These are phyloP conservation scores for Elmis aenea DNA, from an alignment of 2,888 invertebrate species.

Conservation along the genomic window DNA sequence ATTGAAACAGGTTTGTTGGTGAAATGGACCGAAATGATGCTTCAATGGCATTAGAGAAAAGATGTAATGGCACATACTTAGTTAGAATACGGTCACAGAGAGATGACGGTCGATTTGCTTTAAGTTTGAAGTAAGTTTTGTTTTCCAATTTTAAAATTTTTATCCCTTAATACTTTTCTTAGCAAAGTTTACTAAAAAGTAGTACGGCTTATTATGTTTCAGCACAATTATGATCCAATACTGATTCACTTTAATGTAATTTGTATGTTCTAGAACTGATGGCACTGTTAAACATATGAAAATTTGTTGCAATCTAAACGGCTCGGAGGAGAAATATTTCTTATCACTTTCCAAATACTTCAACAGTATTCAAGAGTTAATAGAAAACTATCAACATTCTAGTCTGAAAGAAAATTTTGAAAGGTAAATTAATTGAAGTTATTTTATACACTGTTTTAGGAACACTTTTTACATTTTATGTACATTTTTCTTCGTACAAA, in stretches of 20 bases:
- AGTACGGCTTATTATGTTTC: too few species aligned
- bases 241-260: conserved; percentile 7
- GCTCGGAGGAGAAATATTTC: conserved; percentile 66
- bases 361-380: conserved; percentile 84
- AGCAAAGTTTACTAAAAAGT: too few species aligned
- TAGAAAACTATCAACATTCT: conserved; percentile 87
- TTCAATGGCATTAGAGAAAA: conserved; percentile 65
- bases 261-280: conserved; percentile 65
- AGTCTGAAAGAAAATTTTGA: conserved; percentile 91
- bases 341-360: conserved; percentile 88
- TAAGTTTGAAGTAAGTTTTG: conserved; percentile 69
- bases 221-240: not conserved
- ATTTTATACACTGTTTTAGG: too few species aligned
- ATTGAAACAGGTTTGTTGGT: conserved; percentile 66
- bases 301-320: conserved; percentile 54
- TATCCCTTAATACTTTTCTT: too few species aligned
- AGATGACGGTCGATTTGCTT: conserved; percentile 69
- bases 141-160: not conserved
- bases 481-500: too few species aligned
- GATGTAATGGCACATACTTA: conserved; percentile 83
- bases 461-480: too few species aligned
- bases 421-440: conserved; percentile 60
- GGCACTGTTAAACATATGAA: conserved; percentile 89
- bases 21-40: conserved; percentile 83
- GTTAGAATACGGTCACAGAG: conserved; percentile 72